phyloP scores from a whole-genome alignment of 1,140 invertebrate species.

The Brachionus manjavacas region DNA sequence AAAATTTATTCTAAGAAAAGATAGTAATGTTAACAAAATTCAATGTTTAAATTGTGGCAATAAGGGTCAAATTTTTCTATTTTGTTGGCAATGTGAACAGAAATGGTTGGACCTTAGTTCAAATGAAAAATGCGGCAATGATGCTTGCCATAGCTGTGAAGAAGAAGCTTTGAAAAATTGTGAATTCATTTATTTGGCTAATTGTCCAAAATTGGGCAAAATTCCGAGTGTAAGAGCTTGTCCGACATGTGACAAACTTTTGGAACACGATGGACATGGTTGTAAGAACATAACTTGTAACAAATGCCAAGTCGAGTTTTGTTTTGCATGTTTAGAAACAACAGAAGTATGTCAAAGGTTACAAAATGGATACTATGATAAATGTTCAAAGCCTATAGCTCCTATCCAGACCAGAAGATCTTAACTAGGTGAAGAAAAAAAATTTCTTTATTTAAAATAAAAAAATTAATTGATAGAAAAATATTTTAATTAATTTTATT shows the following conservation, averaged over 20 bases:
- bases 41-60: background rate
- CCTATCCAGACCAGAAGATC: background rate
- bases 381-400: background rate
- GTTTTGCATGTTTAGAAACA: background rate
- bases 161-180: background rate
- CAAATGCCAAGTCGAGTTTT: background rate
- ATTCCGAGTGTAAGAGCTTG: constrained; percentile 8
- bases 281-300: background rate
- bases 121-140: background rate
- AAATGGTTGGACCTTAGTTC: background rate
- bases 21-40: background rate
- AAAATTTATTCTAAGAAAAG: background rate
- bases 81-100: background rate
- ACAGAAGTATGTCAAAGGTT: background rate
- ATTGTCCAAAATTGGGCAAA: background rate
- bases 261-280: background rate
- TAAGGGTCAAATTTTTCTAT: background rate
- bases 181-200: background rate
- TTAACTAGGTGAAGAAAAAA: too few species aligned
- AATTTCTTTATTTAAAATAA: too few species aligned
- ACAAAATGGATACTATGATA: background rate
- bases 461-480: too few species aligned
- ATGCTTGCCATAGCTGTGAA: background rate
- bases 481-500: too few species aligned
- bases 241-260: background rate